These are phyloP conservation scores for Todus mexicanus DNA, from an alignment of 2,797 vertebrate species.

Conservation along the genomic window DNA sequence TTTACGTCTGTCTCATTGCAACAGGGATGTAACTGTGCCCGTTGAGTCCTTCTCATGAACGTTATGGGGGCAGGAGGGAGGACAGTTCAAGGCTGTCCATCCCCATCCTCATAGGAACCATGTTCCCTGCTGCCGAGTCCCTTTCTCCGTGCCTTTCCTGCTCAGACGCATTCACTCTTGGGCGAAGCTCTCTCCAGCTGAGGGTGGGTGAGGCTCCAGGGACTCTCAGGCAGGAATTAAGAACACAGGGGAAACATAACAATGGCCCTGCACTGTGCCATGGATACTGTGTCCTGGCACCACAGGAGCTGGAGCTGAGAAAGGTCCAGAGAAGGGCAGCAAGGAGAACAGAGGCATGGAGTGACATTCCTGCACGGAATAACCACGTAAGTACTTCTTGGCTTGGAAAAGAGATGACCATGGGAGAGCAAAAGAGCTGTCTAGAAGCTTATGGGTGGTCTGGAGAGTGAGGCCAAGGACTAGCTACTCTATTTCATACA, in stretches of 20 bases:
- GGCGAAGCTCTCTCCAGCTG: not conserved
- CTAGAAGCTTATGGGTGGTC: not conserved
- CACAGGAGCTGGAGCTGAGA: not conserved
- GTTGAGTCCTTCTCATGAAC: not conserved
- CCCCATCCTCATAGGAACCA: not conserved
- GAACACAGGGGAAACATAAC: not conserved
- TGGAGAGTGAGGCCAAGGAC: not conserved
- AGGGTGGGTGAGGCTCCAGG: fast-evolving
- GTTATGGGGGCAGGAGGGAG: not conserved
- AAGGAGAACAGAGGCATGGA: not conserved
- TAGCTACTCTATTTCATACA: not conserved
- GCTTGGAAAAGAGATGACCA: not conserved
- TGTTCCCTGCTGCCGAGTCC: not conserved
- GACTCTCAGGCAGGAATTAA: not conserved
- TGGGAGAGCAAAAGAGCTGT: not conserved
- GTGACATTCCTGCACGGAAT: fast-evolving
- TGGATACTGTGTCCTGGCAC: fast-evolving
- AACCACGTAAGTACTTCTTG: not conserved
- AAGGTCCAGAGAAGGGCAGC: not conserved
- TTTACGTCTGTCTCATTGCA: not conserved
- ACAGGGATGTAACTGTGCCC: not conserved
- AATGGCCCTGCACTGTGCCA: not conserved
- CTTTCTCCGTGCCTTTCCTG: not conserved
- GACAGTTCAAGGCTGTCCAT: not conserved
- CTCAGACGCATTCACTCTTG: fast-evolving